A percentile compares a stretch with the other conserved stretches of the same genome.
Evolutionary conservation across 2,888 invertebrate genomes (phyloP).

Genomic region (Spodoptera picta): DNA sequence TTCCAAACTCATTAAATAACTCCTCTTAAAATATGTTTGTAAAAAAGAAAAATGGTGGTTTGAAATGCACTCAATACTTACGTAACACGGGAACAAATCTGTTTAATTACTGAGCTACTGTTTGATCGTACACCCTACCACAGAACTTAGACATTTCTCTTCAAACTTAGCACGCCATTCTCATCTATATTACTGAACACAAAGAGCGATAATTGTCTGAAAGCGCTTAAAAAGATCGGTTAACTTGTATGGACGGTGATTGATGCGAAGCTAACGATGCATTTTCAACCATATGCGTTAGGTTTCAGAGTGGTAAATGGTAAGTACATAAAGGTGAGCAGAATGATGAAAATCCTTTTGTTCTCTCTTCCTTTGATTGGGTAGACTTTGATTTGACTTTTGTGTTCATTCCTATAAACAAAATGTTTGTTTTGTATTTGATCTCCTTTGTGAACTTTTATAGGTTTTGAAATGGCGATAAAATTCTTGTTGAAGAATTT

Average conservation of each 20-base stretch:
- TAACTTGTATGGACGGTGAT: slow-evolving; percentile 10
- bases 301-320: no score
- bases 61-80: slow-evolving; percentile 27
- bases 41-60: slow-evolving; percentile 7
- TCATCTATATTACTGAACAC: fast-evolving
- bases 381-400: slow-evolving; percentile 59
- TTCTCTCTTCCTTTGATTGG: slow-evolving; percentile 66
- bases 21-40: slow-evolving; percentile 13
- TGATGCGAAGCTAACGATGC: no score
- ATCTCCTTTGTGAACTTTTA: slow-evolving; percentile 52
- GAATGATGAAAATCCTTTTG: slow-evolving; percentile 59
- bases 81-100: slow-evolving; percentile 44
- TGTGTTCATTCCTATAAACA: slow-evolving; percentile 51
- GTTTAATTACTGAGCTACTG: slow-evolving; percentile 54
- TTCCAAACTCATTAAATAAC: no score
- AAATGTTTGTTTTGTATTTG: slow-evolving; percentile 42
- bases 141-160: slow-evolving; percentile 3
- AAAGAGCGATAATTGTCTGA: slow-evolving; percentile 15
- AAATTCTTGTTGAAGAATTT: slow-evolving; percentile 19
- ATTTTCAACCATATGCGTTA: no score
- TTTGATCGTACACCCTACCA: slow-evolving; percentile 57
- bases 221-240: not conserved
- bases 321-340: slow-evolving; percentile 1
- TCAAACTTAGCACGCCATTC: not conserved
- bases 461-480: slow-evolving; percentile 39